phyloP scores from a whole-genome alignment of 2,888 invertebrate species.

The Liodrosophila aerea region DNA sequence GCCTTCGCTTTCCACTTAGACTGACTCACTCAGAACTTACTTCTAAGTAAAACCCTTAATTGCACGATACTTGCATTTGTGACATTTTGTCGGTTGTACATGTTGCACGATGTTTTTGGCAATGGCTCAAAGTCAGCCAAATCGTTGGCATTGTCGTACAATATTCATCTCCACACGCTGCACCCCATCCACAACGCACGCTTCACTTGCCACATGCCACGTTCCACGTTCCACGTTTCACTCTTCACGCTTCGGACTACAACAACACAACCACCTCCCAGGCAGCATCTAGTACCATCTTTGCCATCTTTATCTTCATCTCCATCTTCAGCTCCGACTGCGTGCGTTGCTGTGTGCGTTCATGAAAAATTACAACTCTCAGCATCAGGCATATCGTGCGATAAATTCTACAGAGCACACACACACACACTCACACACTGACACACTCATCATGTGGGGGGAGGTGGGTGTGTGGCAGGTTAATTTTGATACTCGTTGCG shows the following conservation, averaged over 20 bases:
- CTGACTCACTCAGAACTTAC: too few species aligned
- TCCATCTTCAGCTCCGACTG: conserved; percentile 3
- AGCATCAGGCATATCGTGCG: conserved; percentile 73
- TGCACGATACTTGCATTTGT: too few species aligned
- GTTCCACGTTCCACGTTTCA: conserved; percentile 4
- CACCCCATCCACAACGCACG: too few species aligned
- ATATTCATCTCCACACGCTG: conserved; percentile 32
- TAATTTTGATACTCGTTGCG: conserved; percentile 76
- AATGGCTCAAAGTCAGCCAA: conserved; percentile 36
- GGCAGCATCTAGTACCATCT: too few species aligned
- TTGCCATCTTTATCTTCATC: background rate
- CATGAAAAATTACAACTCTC: conserved; percentile 76
- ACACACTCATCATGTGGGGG: background rate
- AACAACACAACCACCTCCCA: too few species aligned
- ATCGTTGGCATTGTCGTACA: conserved; percentile 37
- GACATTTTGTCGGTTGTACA: conserved; percentile 51
- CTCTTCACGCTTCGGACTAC: conserved; percentile 9
- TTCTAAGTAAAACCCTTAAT: too few species aligned
- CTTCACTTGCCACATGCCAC: conserved; percentile 5
- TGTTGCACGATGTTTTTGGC: conserved; percentile 12
- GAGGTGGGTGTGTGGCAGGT: conserved; percentile 34
- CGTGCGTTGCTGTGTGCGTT: conserved; percentile 17
- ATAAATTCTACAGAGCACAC: conserved; percentile 62
- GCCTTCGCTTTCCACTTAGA: too few species aligned
- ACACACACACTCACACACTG: conserved; percentile 18